phyloP scores from a whole-genome alignment of 2,888 invertebrate species.

The Strigamia maritima region DNA sequence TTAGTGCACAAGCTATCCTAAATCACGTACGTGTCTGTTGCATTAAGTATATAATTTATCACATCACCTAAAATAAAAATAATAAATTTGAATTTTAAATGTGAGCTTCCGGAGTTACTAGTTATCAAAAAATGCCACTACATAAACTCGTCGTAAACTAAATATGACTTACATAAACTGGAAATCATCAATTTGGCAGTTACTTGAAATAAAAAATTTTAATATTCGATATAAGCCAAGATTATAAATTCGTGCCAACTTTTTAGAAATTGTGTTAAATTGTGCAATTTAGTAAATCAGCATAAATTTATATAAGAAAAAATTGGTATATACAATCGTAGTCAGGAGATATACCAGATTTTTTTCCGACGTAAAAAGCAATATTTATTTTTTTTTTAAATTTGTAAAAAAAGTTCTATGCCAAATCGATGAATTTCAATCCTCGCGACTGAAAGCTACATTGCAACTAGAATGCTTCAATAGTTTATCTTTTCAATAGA shows the following conservation, averaged over 20 bases:
- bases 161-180: neutral
- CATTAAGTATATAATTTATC: neutral
- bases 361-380: too few species aligned
- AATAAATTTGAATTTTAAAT: neutral
- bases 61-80: neutral
- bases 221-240: too few species aligned
- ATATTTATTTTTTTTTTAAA: too few species aligned
- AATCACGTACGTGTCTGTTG: neutral
- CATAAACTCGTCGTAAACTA: too few species aligned
- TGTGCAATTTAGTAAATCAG: too few species aligned
- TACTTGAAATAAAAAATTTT: neutral
- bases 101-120: neutral
- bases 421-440: neutral
- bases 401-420: neutral
- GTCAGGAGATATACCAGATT: too few species aligned
- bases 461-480: neutral
- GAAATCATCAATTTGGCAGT: neutral
- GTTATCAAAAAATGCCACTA: neutral
- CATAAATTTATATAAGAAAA: too few species aligned
- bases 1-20: conserved; percentile 15
- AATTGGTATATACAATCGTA: too few species aligned
- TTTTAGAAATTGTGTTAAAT: too few species aligned
- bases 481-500: neutral
- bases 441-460: neutral
- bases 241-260: too few species aligned